Conservation (phyloP, 2,113 vertebrate genomes). For the Chaetura pelagica region DNA sequence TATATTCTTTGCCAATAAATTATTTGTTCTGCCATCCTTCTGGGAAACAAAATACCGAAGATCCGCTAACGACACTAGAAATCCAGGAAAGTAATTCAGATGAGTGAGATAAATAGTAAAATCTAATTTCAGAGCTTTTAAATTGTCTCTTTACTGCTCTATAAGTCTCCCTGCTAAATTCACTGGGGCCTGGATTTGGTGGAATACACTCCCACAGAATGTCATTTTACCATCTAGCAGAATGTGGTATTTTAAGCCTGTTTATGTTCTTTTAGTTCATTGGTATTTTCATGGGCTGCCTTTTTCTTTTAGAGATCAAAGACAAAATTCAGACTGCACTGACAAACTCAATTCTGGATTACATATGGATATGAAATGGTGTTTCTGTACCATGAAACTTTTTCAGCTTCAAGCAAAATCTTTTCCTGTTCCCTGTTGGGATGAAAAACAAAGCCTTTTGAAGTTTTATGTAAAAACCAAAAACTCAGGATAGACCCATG, state of each 20-base stretch:
- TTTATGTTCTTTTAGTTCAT: background rate
- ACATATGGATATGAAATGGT: background rate
- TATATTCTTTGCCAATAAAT: background rate
- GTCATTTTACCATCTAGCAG: background rate
- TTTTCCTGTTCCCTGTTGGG: background rate
- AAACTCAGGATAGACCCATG: background rate
- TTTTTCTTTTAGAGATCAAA: constrained; percentile 50
- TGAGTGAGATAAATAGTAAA: background rate
- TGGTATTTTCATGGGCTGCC: constrained; percentile 4
- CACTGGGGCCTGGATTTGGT: background rate
- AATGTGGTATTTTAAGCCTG: constrained; percentile 2
- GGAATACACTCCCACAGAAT: background rate
- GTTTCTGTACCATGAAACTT: constrained; percentile 4
- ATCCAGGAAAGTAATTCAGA: background rate
- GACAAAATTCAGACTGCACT: background rate
- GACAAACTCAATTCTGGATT: constrained; percentile 43
- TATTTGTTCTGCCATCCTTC: background rate
- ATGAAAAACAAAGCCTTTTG: background rate
- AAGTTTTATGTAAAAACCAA: background rate
- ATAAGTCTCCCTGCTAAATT: background rate
- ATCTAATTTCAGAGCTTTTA: background rate
- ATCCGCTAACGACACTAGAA: background rate
- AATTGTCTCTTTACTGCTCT: background rate
- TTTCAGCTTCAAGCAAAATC: constrained; percentile 15
- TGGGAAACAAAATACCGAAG: background rate